Percentiles rank a stretch among this genome's conserved stretches.
Conservation (phyloP, 2,113 vertebrate species). For the Ancistrus triradiatus region DNA sequence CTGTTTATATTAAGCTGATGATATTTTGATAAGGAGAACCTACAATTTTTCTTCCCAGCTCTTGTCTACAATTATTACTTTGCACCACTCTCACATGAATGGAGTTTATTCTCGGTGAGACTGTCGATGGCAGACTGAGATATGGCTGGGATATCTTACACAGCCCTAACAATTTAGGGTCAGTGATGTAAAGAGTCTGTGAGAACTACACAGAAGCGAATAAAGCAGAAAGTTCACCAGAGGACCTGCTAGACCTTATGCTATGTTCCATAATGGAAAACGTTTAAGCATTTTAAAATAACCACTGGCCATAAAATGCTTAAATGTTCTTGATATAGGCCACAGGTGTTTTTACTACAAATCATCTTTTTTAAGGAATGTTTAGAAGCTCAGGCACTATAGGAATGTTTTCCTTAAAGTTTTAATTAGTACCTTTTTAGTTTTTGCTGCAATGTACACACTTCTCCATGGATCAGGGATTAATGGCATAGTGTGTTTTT, state of each 20-base stretch:
- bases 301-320: background rate
- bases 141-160: conserved; percentile 1
- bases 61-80: conserved; percentile 27
- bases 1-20: conserved; percentile 40
- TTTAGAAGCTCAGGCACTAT: no score
- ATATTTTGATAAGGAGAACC: conserved; percentile 43
- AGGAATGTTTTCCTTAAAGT: no score
- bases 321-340: no score
- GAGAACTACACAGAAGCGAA: no score
- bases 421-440: no score
- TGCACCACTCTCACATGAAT: conserved; percentile 22
- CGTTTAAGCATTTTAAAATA: background rate
- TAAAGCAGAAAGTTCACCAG: conserved; percentile 1
- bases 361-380: no score
- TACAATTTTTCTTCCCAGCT: conserved; percentile 22
- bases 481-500: no score
- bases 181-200: conserved; percentile 12
- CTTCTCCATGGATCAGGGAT: no score
- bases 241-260: conserved; percentile 1
- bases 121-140: conserved; percentile 46
- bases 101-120: no score
- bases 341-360: no score
- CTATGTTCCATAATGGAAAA: background rate
- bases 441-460: no score
- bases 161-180: conserved; percentile 1